phyloP scores from a whole-genome alignment of 35 echinoderm and acorn worm genomes.

The Eucidaris tribuloides region DNA sequence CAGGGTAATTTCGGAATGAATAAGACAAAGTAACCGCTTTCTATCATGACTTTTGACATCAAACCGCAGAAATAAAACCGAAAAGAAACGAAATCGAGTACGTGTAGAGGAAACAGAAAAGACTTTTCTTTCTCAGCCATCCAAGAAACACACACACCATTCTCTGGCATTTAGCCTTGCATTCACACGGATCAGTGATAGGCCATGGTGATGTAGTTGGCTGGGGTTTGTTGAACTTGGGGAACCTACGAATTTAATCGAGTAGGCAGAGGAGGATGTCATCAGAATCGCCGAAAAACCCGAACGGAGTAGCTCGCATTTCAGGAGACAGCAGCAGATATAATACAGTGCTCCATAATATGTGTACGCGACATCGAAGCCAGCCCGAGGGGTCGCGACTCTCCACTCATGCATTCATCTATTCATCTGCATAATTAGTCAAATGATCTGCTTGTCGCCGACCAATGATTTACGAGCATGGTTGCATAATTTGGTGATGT shows the following conservation, averaged over 20 bases:
- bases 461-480: conserved; percentile 53
- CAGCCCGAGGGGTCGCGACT: not conserved
- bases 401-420: not conserved
- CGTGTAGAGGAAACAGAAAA: too few species aligned
- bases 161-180: not conserved
- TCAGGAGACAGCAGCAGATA: not conserved
- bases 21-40: too few species aligned
- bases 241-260: not conserved
- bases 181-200: not conserved
- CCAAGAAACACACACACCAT: not conserved
- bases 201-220: not conserved
- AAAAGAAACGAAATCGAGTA: too few species aligned
- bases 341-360: not conserved
- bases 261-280: not conserved
- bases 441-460: conserved; percentile 30
- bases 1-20: too few species aligned
- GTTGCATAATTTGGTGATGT: conserved; percentile 25
- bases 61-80: too few species aligned
- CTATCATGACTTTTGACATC: too few species aligned
- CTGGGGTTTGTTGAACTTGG: not conserved
- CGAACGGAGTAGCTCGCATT: not conserved
- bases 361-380: not conserved
- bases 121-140: not conserved
- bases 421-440: conserved; percentile 42
- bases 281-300: not conserved